Evolutionary conservation across 2,888 invertebrate species (phyloP), one percentile per base, ranked within the genome.

Genomic region (Alitta virens): DNA sequence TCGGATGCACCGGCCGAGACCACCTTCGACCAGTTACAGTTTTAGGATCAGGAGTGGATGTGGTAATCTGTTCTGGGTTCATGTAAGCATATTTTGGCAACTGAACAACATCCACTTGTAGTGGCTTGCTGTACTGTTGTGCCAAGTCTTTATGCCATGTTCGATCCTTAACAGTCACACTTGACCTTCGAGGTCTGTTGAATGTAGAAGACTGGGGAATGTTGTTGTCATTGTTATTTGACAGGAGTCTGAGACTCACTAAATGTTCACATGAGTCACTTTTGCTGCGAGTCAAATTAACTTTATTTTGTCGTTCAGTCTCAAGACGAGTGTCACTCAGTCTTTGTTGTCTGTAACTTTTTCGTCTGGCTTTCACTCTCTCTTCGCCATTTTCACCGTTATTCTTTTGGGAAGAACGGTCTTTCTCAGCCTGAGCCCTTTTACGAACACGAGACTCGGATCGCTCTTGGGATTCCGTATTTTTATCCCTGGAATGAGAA

Each of bases 61-160:
- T 25, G 38, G 60, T 53, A 18, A 26, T 23, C 18, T 43, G 51
- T n/a, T 23, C 27, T 42, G 52, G 56, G 43, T 52, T 49, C 43
- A 51, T 40, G 33, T 55, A 60, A 33, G 53, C 53, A 18, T 62
- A 58, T 26, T 53, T 33, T 5, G 43, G 56, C 12, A 40, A 18
- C 24, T 58, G 52, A 3, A 52, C 54, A 40, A 43, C 38, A 12
- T 55, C 49, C 18, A 40, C 46, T 38, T 23, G 50, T 21, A 27
- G 27, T 23, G 38, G 60, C n/a, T 60, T 25, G 27, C 54, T 59
- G 50, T 67, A 67, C 33, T 63, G 43, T 25, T 60, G 57, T 1
- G 65, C 63, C 49, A 67, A 21, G 25, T 67, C 67, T 18, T 63
- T 60, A 43, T 67, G 67, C 67, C 67, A 67, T 56, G 63, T 43